Evolutionary conservation across 2,113 vertebrate species (phyloP), one percentile per base, ranked within the genome.

Genomic region (Quiscalus mexicanus): DNA sequence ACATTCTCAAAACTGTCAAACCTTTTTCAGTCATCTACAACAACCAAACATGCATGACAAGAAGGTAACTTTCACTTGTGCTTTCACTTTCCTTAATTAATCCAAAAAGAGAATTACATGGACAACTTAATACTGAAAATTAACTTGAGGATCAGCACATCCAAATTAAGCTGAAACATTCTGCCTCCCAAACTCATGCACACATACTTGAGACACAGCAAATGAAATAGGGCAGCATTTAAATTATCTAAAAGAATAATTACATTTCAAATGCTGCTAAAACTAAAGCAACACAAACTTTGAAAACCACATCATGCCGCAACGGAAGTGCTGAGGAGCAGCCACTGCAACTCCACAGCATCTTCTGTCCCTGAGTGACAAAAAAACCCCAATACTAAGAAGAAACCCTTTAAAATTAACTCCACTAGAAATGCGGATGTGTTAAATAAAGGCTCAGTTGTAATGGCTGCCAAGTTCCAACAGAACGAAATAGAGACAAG

Each of bases 391-490:
- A 65, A 52, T 1, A 75, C 80, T 42, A 75, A 49, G 71, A 89
- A 82, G 76, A 87, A 89, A 90, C 53, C 53, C 76, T 82, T 89
- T 89, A 93, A 96, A 96, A 95, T 90, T 84, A 95, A 92, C 83
- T 92, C 65, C 77, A 16, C 80, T 58, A 81, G 85, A 92, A 94
- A 92, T 10, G 19, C 2, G 27, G 92, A 96, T 90, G 93, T 68
- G 64, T 95, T 89, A 91, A 96, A 96, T 96, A 95, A 96, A 96
- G 93, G 83, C 77, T 69, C 62, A 13, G 73, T 42, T 95, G 92
- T 93, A 95, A 82, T 3, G 73, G 86, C 92, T 96, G 96, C 96
- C 92, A 96, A 97, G 83, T 82, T 90, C 88, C 81, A 93, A 94
- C 76, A 92, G 56, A 94, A 97, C 2, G 0, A 35, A 93, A 84